Evolutionary conservation across 1,140 invertebrate species (phyloP).

Genomic region (Diplogasteroides magnus): DNA sequence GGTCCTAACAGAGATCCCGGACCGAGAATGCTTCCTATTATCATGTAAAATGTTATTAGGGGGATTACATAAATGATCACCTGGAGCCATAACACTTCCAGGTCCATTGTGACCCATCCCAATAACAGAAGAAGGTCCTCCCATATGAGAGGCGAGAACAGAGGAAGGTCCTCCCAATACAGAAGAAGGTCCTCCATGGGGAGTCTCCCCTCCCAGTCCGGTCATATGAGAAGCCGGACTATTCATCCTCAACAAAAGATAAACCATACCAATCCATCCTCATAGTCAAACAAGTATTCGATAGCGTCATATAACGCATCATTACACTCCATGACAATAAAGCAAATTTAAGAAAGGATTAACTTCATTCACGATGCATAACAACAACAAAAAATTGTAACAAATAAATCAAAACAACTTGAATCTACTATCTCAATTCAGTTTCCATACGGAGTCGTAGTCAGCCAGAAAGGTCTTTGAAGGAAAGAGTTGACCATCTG

Average conservation of each 20-base stretch:
- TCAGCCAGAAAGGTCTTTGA: neutral
- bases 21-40: neutral
- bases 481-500: neutral
- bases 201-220: slow-evolving; percentile 24
- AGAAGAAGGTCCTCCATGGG: slow-evolving; percentile 17
- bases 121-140: slow-evolving; percentile 15
- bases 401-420: too few relatives aligned
- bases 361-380: neutral
- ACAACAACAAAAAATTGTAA: neutral
- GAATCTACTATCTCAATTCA: too few relatives aligned
- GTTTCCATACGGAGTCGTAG: neutral
- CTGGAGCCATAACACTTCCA: slow-evolving; percentile 6
- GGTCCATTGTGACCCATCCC: slow-evolving; percentile 13
- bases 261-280: neutral
- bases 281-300: neutral
- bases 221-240: slow-evolving; percentile 22
- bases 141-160: neutral
- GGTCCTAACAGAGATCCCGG: neutral
- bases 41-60: neutral
- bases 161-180: slow-evolving; percentile 12
- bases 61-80: neutral
- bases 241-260: slow-evolving; percentile 16
- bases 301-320: neutral
- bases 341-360: neutral
- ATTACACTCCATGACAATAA: too few relatives aligned